These are phyloP conservation scores for Sakesphorus luctuosus DNA, from an alignment of 2,113 vertebrate genomes.

Conservation along the genomic window DNA sequence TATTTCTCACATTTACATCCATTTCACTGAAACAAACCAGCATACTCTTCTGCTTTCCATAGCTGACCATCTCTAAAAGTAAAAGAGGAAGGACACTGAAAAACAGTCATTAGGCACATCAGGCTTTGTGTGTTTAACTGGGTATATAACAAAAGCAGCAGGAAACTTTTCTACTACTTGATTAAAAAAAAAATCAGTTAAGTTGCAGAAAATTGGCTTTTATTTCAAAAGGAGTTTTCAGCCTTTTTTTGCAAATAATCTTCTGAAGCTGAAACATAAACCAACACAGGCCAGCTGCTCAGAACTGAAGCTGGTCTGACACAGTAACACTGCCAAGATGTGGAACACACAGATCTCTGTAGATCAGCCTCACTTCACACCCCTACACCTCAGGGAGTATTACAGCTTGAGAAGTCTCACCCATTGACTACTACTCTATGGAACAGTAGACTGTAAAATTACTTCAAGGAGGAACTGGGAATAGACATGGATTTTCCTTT, in stretches of 20 bases:
- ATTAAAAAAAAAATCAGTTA: background rate
- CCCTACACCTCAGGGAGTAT: background rate
- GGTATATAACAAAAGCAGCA: background rate
- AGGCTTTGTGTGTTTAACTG: background rate
- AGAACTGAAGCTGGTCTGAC: background rate
- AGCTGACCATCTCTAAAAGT: background rate
- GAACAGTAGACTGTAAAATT: accelerated
- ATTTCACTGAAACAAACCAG: background rate
- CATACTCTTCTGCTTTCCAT: background rate
- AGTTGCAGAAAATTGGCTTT: background rate
- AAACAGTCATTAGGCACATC: background rate
- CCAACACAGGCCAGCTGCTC: background rate
- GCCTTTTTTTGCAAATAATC: background rate
- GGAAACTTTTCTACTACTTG: background rate
- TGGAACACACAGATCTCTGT: background rate
- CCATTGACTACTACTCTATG: background rate
- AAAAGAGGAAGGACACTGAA: background rate
- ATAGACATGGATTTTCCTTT: background rate
- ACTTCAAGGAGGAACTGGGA: background rate
- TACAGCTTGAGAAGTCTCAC: background rate
- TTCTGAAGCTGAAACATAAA: background rate
- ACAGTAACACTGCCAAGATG: background rate
- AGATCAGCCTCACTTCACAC: background rate
- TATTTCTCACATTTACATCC: background rate
- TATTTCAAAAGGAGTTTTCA: background rate